A percentile compares a stretch with the other conserved stretches of the same genome.
Evolutionary conservation across 1,140 invertebrate genomes (phyloP).

Genomic region (Platorchestia sp.): DNA sequence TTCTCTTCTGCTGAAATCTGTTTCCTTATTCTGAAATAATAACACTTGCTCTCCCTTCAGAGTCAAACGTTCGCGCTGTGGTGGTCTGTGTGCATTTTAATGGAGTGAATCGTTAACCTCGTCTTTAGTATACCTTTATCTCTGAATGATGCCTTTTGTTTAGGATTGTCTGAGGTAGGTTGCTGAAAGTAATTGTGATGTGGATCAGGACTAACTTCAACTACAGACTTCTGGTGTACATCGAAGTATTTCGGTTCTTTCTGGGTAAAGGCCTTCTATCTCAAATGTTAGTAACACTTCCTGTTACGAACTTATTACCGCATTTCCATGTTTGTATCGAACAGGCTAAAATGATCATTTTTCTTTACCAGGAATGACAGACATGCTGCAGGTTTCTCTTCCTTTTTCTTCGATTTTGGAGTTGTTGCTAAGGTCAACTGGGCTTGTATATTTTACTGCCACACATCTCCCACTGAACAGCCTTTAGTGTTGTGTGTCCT

Average conservation of each 20-base stretch:
- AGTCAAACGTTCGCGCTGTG: too few relatives aligned
- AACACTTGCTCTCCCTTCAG: too few relatives aligned
- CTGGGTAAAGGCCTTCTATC: neutral
- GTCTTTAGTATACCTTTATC: too few relatives aligned
- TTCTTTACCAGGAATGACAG: neutral
- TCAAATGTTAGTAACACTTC: neutral
- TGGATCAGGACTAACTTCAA: neutral
- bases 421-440: neutral
- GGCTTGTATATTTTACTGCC: neutral
- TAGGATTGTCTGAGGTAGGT: neutral
- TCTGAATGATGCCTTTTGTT: neutral
- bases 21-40: too few relatives aligned
- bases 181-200: neutral
- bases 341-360: neutral
- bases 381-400: neutral
- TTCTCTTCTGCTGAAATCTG: too few relatives aligned
- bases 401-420: neutral
- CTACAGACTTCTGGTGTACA: neutral
- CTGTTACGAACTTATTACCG: neutral
- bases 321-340: neutral
- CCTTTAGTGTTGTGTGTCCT: neutral
- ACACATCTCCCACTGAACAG: neutral
- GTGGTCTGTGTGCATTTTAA: too few relatives aligned
- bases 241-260: neutral
- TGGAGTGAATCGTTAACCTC: too few relatives aligned